A percentile compares a stretch with the other conserved stretches of the same genome.
Conservation (phyloP, 2,888 invertebrate genomes). For the Callimorpha dominula region DNA sequence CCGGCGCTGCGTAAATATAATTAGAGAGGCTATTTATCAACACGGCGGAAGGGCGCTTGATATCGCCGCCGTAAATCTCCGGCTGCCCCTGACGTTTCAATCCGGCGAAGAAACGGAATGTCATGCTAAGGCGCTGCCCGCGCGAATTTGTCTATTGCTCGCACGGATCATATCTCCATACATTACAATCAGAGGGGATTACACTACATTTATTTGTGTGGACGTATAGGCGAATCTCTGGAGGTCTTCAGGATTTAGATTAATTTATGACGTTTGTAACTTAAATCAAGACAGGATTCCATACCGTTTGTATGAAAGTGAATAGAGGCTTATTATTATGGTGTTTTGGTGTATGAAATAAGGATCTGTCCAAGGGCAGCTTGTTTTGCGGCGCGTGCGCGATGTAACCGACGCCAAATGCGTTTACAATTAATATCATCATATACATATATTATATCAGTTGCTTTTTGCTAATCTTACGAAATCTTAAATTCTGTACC, state of each 20-base stretch:
- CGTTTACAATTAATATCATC: conserved; percentile 38
- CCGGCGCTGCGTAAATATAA: conserved; percentile 85
- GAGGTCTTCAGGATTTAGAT: conserved; percentile 14
- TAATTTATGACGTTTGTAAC: conserved; percentile 31
- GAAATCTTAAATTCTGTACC: neutral
- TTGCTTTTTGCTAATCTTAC: neutral
- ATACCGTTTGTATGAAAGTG: too few relatives aligned
- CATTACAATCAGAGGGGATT: conserved; percentile 66
- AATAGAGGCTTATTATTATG: neutral
- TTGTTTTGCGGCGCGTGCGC: conserved; percentile 53
- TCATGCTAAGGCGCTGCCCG: conserved; percentile 57
- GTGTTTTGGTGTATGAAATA: conserved; percentile 55
- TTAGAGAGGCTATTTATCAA: conserved; percentile 85
- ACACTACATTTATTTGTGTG: conserved; percentile 32
- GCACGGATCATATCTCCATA: conserved; percentile 55
- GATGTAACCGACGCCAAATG: too few relatives aligned
- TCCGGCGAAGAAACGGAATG: conserved; percentile 76
- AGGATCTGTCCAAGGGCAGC: conserved; percentile 66
- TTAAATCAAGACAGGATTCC: conserved; percentile 21
- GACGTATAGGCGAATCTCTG: conserved; percentile 21
- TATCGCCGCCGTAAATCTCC: conserved; percentile 82
- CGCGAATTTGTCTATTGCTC: conserved; percentile 64
- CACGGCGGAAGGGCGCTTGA: conserved; percentile 81
- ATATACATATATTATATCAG: neutral
- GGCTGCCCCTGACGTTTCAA: conserved; percentile 79